Conservation (phyloP, 1,140 invertebrate species). For the Heliconius congener region DNA sequence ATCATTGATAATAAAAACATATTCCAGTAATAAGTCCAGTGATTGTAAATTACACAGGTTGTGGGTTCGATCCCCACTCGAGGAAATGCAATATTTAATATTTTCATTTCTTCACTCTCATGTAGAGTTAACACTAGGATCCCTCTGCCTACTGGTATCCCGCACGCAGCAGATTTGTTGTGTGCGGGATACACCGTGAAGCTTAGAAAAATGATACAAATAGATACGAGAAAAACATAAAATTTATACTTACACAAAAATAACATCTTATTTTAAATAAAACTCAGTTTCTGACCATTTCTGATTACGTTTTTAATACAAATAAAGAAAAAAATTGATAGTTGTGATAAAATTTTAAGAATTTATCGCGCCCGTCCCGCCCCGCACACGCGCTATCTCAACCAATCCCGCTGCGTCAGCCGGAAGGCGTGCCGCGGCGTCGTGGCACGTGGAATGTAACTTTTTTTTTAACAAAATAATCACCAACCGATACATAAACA, state of each 20-base stretch:
- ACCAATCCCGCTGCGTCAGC: conserved; percentile 43
- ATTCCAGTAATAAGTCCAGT: no score
- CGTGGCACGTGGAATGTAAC: conserved; percentile 40
- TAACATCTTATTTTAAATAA: neutral
- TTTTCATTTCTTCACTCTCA: no score
- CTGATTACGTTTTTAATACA: neutral
- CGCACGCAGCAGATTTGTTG: no score
- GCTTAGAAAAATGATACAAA: no score
- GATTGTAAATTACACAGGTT: no score
- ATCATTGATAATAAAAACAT: neutral
- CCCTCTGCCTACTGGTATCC: no score
- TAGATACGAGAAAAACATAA: neutral
- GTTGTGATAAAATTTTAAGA: conserved; percentile 24
- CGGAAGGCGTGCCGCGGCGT: conserved; percentile 49
- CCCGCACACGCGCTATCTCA: conserved; percentile 20
- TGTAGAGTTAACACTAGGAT: no score
- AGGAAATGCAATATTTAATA: no score
- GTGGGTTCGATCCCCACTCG: no score
- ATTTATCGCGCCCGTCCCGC: conserved; percentile 32
- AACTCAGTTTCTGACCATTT: neutral
- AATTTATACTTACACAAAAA: neutral
- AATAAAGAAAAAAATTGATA: conserved; percentile 21
- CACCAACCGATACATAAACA: conserved; percentile 46
- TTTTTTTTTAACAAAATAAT: conserved; percentile 57
- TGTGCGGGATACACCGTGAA: no score